A percentile compares a stretch with the other conserved stretches of the same genome.
These are phyloP conservation scores for Drosophila repleta DNA, from an alignment of 1,140 invertebrate species.

Conservation along the genomic window DNA sequence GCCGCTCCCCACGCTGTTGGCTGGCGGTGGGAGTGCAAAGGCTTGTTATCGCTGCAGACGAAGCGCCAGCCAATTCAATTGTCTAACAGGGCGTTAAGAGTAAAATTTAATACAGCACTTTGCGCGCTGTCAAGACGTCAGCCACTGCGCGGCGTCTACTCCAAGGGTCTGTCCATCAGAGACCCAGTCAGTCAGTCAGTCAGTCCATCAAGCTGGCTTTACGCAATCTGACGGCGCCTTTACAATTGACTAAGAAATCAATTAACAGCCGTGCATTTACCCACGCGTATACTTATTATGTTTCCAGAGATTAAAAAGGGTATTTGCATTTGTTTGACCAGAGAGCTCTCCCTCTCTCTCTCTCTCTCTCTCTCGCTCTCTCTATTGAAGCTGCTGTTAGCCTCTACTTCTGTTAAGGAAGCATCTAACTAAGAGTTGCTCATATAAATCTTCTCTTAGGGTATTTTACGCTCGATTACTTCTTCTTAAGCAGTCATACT, in stretches of 20 bases:
- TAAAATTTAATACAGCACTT: slow-evolving; percentile 57
- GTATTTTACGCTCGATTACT: not conserved
- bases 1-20: slow-evolving; percentile 3
- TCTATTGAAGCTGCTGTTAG: not conserved
- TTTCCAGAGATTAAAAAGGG: not conserved
- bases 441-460: too few species aligned
- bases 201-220: slow-evolving; percentile 24
- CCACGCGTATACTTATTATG: slow-evolving; percentile 14
- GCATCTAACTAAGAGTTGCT: too few species aligned
- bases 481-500: not conserved
- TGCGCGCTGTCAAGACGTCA: slow-evolving; percentile 24
- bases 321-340: not conserved
- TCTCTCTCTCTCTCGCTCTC: not conserved
- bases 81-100: slow-evolving; percentile 60
- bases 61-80: slow-evolving; percentile 53
- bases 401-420: too few species aligned
- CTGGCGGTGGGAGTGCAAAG: slow-evolving; percentile 30
- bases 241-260: slow-evolving; percentile 36
- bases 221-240: slow-evolving; percentile 30
- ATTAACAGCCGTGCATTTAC: slow-evolving; percentile 40
- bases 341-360: too few species aligned
- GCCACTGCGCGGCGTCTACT: slow-evolving; percentile 24
- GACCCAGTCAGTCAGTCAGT: not conserved
- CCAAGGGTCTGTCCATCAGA: not conserved
- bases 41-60: not conserved